Base-by-base conservation (phyloP, 2,113 vertebrate species). In the Gambusia holbrooki region DNA sequence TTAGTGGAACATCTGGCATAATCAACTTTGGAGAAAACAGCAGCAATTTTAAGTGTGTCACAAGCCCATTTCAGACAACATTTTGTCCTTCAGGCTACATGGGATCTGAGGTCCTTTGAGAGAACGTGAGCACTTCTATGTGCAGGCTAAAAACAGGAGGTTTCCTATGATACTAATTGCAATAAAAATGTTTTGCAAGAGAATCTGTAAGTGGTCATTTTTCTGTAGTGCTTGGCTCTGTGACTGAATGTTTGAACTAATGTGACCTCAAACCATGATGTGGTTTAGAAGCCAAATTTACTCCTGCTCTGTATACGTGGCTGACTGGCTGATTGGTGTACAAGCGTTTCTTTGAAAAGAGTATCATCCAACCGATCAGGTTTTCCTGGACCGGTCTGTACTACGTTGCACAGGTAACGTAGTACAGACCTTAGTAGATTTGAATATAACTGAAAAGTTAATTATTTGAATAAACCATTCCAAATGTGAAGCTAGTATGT, bases 131-230 rank as follows among this genome's bases (percentile, higher is more conserved):
- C 45, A 48, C 45, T 48, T 88, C 76, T 76, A 62, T 86, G 82
- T 81, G 81, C 82, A 80, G 69, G 80, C 64, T 66, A 48, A 79
- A 69, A 69, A 81, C 33, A 66, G 70, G 64, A 89, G 82, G 77
- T 77, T 88, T 88, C 78, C 76, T 74, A 91, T 88, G 91, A 92
- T 92, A 89, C 61, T 73, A 67, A 88, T 89, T 86, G 80, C 76
- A 86, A 84, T 14, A 78, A 71, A 35, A 22, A 79, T 11, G 69
- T 63, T 80, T 28, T 58, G 2, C 11, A 58, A 58, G 22, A 58
- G 2, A 58, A 58, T n/a, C 22, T 58, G 51, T 58, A 58, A 58
- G 51, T 22, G 25, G 22, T 58, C 7, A n/a, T 58, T 58, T n/a
- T n/a, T 58, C 25, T 10, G 10, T 58, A 58, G 2, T 10, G 51